phyloP scores from a whole-genome alignment of 37 sponge, comb jelly and placozoan species.

The Cliona cf. orientalis region DNA sequence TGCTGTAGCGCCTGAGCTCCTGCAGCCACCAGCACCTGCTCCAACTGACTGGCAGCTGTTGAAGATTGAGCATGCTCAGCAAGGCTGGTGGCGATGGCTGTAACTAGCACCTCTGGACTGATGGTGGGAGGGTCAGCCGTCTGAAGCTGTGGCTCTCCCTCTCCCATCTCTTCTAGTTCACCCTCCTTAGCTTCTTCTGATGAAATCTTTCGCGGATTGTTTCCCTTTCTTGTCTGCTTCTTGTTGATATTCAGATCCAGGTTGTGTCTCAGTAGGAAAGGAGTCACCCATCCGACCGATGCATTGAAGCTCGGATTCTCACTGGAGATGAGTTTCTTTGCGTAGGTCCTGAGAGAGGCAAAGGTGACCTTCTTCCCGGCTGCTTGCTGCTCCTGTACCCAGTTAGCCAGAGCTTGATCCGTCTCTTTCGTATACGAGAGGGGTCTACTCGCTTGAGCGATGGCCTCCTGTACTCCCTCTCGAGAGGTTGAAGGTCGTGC shows the following conservation, averaged over 20 bases:
- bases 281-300: constrained; percentile 83
- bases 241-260: constrained; percentile 57
- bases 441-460: constrained; percentile 52
- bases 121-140: constrained; percentile 3
- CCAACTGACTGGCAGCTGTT: no score
- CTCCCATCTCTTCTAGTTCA: neutral
- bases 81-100: constrained; percentile 15
- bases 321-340: constrained; percentile 60
- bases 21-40: neutral
- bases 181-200: neutral
- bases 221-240: constrained; percentile 23
- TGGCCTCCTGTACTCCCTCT: neutral
- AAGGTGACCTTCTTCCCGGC: constrained; percentile 78
- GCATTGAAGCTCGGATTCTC: constrained; percentile 89
- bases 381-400: constrained; percentile 78
- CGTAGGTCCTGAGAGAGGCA: constrained; percentile 63
- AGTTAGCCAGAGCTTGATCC: constrained; percentile 67
- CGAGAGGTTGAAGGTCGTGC: neutral
- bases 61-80: constrained; percentile 6
- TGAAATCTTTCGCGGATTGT: constrained; percentile 10
- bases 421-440: constrained; percentile 84
- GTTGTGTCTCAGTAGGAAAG: constrained; percentile 80
- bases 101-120: constrained; percentile 20
- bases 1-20: neutral
- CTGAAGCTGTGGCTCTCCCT: neutral